A percentile compares a stretch with the other conserved stretches of the same genome.
These are phyloP conservation scores for Aurelia coerulea DNA, from an alignment of 30 jellyfish, hydroid and myxozoan genomes.

Conservation along the genomic window DNA sequence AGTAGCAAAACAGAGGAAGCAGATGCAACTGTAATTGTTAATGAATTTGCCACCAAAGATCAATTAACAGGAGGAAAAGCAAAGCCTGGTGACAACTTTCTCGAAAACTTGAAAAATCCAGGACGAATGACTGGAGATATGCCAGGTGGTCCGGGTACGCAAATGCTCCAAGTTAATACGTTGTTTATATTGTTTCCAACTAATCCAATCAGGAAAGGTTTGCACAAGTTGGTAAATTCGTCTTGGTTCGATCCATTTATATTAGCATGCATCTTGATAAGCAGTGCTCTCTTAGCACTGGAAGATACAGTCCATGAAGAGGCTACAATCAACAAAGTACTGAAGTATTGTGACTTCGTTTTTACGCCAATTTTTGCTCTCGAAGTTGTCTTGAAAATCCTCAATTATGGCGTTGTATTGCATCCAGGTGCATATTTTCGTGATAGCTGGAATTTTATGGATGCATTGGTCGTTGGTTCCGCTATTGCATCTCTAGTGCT, in stretches of 20 bases:
- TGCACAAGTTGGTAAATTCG: slow-evolving; percentile 76
- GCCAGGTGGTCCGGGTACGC: slow-evolving; percentile 59
- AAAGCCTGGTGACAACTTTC: slow-evolving; percentile 81
- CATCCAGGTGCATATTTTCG: slow-evolving; percentile 91
- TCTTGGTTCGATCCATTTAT: slow-evolving; percentile 75
- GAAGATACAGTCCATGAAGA: slow-evolving; percentile 82
- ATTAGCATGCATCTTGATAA: slow-evolving; percentile 67
- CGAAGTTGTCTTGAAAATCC: slow-evolving; percentile 74
- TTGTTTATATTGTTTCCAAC: slow-evolving; percentile 59
- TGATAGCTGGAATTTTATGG: slow-evolving; percentile 88
- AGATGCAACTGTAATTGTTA: slow-evolving; percentile 24
- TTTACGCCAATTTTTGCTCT: slow-evolving; percentile 83
- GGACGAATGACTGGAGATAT: slow-evolving; percentile 84
- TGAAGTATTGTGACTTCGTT: slow-evolving; percentile 58
- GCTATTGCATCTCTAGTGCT: slow-evolving; percentile 80
- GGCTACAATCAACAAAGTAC: slow-evolving; percentile 72
- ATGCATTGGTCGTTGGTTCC: slow-evolving; percentile 81
- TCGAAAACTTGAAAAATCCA: slow-evolving; percentile 82
- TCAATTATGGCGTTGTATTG: slow-evolving; percentile 76
- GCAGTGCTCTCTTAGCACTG: slow-evolving; percentile 87
- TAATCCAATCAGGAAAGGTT: slow-evolving; percentile 64
- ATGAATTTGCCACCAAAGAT: slow-evolving; percentile 39
- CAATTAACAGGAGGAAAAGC: slow-evolving; percentile 23
- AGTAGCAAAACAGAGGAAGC: slow-evolving; percentile 32
- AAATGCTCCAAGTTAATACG: slow-evolving; percentile 68